Evolutionary conservation across 2,888 invertebrate species (phyloP), one percentile per base, ranked within the genome.

Genomic region (Choreutis nemorana): DNA sequence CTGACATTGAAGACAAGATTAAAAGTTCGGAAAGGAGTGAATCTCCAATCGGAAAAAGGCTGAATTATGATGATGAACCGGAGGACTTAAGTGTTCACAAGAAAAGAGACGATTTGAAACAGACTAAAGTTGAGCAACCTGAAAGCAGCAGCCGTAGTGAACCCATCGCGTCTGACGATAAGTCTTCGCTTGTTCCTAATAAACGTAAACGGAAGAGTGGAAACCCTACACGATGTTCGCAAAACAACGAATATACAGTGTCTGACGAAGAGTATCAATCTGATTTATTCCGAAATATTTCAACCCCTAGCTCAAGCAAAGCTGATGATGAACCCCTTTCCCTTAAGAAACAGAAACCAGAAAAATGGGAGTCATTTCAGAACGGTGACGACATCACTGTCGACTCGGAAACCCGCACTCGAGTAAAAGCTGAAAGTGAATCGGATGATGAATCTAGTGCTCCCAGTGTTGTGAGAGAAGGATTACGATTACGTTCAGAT

Each of bases 191-290:
- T 35, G 71, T 77, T 48, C 88, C 87, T 37, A 87, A 83, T 53
- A 86, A 86, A 56, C 81, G 90, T 43, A 92, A 92, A 54, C 79
- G 91, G 30, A 91, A 91, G 64, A 90, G 87, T 44, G 89, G 90
- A 48, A 90, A 91, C 58, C 91, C 91, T 2, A 91, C 88, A 4
- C 79, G 87, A 45, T 90, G 89, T 62, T 85, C 89, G 2, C 80
- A 80, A 50, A 72, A 49, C 36, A 72, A 72, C 39, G 80, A 80
- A 55, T 77, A 75, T 36, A 77, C 54, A 40, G 60, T 65, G 12
- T 80, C 80, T 4, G 80, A 79, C 32, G 80, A 80, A 35, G 80
- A 80, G 43, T 75, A 57, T 45, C 58, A 72, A 12, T 58, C 59
- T 18, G 73, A 77, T 51, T 55, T 75, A 51, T 75, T 75, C 55